Evolutionary conservation across 2,797 vertebrate genomes (phyloP), one percentile per base, ranked within the genome.

Genomic region (Gambusia yucatana): DNA sequence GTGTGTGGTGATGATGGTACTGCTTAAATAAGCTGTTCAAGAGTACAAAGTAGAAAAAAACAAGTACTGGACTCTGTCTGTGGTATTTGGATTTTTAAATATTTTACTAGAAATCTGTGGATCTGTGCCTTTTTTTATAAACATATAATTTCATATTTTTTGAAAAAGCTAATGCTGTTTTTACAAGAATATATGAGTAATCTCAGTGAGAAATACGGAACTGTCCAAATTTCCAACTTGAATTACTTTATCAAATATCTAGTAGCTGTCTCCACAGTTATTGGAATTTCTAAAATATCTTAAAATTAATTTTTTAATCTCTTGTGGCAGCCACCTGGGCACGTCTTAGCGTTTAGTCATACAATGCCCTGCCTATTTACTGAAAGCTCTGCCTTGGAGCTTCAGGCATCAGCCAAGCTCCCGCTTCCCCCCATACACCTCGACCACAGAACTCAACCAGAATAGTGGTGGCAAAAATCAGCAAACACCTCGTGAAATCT

Each of bases 11-110:
- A 91, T 89, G 88, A 91, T 57, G 52, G 52, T 25, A n/a, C 9
- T 91, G 76, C 89, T 85, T 84, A 88, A 89, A 77, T 77, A 75
- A 90, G 83, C 75, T 84, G 84, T 89, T 84, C 90, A 87, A 70
- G 22, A 14, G 10, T 33, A 80, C 87, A 88, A 85, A 87, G 72
- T 80, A 77, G 79, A 73, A 81, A 82, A 87, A 76, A 50, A 50
- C 78, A 73, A 84, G 86, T 81, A 77, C 84, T 84, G 82, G 84
- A 84, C 84, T 91, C 52, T 3, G 22, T 82, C 80, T 70, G 22
- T 16, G 44, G 72, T 33, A 71, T 69, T 44, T 72, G 55, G 63
- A 74, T 65, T 57, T 17, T 50, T 52, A 0, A 63, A 22, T 39
- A 39, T 67, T 25, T 22, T 67, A 10, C 2, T 73, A 72, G 33